Evolutionary conservation across 1,140 invertebrate species (phyloP).

Genomic region (Drosophila rhopaloa): DNA sequence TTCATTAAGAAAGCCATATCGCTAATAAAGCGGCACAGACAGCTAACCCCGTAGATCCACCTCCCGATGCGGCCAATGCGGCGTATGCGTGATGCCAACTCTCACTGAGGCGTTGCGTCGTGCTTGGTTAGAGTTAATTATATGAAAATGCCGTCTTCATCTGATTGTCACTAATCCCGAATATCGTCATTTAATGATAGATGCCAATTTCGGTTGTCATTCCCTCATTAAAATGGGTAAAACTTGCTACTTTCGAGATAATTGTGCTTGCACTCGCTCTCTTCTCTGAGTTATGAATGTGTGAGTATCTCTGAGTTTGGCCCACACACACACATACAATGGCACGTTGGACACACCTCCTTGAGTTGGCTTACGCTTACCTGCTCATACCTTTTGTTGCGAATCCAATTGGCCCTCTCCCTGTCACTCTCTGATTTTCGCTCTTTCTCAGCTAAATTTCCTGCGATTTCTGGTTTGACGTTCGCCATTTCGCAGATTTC

Average conservation of each 20-base stretch:
- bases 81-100: conserved; percentile 60
- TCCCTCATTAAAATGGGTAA: conserved; percentile 68
- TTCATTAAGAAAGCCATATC: conserved; percentile 83
- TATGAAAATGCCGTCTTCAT: conserved; percentile 79
- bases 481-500: conserved; percentile 51
- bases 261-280: conserved; percentile 3
- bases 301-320: conserved; percentile 1
- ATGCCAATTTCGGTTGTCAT: conserved; percentile 79
- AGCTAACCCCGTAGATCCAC: conserved; percentile 29
- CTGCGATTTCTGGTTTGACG: conserved; percentile 31
- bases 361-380: conserved; percentile 59
- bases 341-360: conserved; percentile 73
- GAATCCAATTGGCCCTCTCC: conserved; percentile 50
- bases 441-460: conserved; percentile 2
- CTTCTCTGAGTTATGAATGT: not conserved
- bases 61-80: conserved; percentile 41
- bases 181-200: conserved; percentile 73
- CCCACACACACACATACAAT: conserved; percentile 14
- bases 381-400: conserved; percentile 77
- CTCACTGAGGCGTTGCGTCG: conserved; percentile 70
- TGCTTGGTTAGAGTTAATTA: conserved; percentile 84
- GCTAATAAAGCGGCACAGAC: conserved; percentile 73
- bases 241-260: conserved; percentile 15
- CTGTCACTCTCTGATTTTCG: conserved; percentile 22
- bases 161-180: conserved; percentile 76